Percentiles rank a stretch among this genome's conserved stretches.
Conservation (phyloP, 2,888 invertebrate species). For the Chaitophorus viminalis region DNA sequence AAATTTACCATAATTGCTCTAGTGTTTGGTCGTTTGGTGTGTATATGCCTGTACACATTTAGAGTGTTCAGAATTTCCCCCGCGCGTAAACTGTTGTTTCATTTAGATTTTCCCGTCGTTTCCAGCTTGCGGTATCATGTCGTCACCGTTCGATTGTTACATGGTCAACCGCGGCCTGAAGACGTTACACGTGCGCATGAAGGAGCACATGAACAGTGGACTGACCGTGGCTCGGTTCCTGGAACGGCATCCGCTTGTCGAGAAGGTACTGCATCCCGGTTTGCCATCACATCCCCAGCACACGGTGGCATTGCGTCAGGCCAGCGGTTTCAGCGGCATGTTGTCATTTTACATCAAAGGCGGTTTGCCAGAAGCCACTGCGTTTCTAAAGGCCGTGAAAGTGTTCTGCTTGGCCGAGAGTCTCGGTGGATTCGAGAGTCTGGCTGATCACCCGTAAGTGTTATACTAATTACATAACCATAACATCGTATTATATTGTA, state of each 20-base stretch:
- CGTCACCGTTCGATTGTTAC: slow-evolving; percentile 96
- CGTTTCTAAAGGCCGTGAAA: slow-evolving; percentile 80
- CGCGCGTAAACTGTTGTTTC: no score
- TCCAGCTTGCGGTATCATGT: slow-evolving; percentile 88
- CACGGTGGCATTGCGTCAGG: slow-evolving; percentile 81
- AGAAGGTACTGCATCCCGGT: slow-evolving; percentile 85
- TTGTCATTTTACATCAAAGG: slow-evolving; percentile 89
- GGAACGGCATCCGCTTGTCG: slow-evolving; percentile 81
- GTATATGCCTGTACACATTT: no score
- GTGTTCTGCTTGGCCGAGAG: slow-evolving; percentile 91
- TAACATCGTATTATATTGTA: neutral
- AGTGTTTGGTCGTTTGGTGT: no score
- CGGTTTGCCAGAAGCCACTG: slow-evolving; percentile 76
- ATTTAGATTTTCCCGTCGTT: neutral
- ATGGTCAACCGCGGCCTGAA: slow-evolving; percentile 93
- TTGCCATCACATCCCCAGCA: slow-evolving; percentile 88
- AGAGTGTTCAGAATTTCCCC: neutral
- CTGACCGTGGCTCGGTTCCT: slow-evolving; percentile 83
- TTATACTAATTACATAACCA: neutral
- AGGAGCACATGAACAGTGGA: slow-evolving; percentile 83
- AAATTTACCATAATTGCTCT: no score
- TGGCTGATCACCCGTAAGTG: slow-evolving; percentile 92
- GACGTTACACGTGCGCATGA: slow-evolving; percentile 92
- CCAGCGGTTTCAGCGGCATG: slow-evolving; percentile 90
- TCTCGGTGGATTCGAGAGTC: slow-evolving; percentile 93